These are phyloP conservation scores for Osmerus eperlanus DNA, from an alignment of 2,113 vertebrate species.

Conservation along the genomic window DNA sequence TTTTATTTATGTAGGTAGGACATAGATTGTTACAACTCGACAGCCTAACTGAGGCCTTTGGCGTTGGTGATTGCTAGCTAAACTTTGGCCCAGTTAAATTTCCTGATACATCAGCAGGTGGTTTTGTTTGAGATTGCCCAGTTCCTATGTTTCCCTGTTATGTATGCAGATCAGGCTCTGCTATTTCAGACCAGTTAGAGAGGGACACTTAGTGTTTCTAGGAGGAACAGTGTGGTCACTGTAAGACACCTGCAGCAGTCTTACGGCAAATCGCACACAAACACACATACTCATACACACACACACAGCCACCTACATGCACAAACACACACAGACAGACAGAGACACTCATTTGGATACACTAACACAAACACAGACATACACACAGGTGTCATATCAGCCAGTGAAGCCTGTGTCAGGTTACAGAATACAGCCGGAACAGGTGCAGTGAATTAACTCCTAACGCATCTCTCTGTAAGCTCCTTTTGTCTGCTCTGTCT, in stretches of 20 bases:
- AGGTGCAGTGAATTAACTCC: slow-evolving; percentile 60
- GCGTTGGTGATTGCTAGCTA: too few species aligned
- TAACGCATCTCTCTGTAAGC: slow-evolving; percentile 35
- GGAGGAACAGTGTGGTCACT: neutral
- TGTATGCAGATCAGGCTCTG: neutral
- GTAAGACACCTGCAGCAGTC: too few species aligned
- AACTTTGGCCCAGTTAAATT: too few species aligned
- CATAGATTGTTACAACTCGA: too few species aligned
- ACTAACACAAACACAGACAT: slow-evolving; percentile 12
- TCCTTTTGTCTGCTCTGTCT: slow-evolving; percentile 23
- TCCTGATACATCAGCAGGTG: too few species aligned
- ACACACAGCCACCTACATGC: slow-evolving; percentile 39
- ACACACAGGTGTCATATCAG: slow-evolving; percentile 48
- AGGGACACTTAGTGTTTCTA: neutral
- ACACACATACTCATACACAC: too few species aligned
- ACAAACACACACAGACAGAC: neutral
- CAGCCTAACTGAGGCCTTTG: too few species aligned
- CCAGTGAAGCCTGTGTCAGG: slow-evolving; percentile 38
- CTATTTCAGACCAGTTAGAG: neutral
- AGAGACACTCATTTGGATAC: neutral
- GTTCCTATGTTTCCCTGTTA: neutral
- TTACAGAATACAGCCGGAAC: slow-evolving; percentile 55
- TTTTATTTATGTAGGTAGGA: too few species aligned
- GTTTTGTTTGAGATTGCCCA: too few species aligned
- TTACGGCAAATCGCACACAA: too few species aligned